Percentiles rank a stretch among this genome's conserved stretches.
These are phyloP conservation scores for Mimachlamys varia DNA, from an alignment of 2,888 invertebrate genomes.

Conservation along the genomic window DNA sequence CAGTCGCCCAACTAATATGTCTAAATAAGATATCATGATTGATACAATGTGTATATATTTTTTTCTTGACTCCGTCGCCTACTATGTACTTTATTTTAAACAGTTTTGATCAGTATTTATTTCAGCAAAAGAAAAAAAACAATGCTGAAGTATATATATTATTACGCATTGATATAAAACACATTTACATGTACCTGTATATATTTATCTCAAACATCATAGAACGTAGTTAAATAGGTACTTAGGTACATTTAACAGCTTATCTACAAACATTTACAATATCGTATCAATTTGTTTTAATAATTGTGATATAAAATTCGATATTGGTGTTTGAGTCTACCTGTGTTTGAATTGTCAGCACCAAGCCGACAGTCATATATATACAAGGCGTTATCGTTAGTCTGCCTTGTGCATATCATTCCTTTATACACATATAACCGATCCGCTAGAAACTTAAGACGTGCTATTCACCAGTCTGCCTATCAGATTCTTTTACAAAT, in stretches of 20 bases:
- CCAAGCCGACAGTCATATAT: not conserved
- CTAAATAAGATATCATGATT: not conserved
- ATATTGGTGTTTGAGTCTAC: not conserved
- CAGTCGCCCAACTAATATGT: not conserved
- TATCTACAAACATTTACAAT: slow-evolving; percentile 9
- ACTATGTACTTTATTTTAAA: not conserved
- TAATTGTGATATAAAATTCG: slow-evolving; percentile 2
- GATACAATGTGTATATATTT: not conserved
- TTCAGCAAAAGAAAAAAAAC: not conserved
- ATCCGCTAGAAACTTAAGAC: not conserved
- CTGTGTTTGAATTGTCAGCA: not conserved
- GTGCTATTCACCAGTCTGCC: not conserved
- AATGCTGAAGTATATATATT: not conserved
- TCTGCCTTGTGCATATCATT: not conserved
- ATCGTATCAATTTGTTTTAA: not conserved
- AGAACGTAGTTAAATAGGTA: not conserved
- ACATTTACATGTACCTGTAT: not conserved
- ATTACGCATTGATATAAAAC: not conserved
- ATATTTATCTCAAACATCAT: not conserved
- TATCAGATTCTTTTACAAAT: not conserved
- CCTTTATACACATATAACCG: not conserved
- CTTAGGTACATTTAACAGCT: not conserved
- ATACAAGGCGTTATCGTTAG: not conserved
- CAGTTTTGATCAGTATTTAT: not conserved
- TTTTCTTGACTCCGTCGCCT: not conserved